phyloP scores from a whole-genome alignment of 2,113 vertebrate species.

The Geococcyx californianus region DNA sequence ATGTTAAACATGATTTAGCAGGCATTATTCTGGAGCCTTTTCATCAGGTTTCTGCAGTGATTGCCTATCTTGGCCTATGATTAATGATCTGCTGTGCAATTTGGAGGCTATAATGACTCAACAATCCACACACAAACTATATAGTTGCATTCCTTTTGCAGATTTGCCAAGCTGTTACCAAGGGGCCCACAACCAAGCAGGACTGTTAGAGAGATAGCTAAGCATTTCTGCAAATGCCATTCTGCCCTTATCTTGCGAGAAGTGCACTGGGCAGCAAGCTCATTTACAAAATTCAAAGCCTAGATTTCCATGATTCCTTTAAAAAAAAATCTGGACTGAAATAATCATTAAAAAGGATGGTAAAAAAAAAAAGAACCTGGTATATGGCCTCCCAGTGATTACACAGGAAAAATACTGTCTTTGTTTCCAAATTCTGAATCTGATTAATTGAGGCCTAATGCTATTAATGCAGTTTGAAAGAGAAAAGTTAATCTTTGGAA shows the following conservation, averaged over 20 bases:
- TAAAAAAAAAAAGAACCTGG: slow-evolving; percentile 65
- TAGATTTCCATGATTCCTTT: slow-evolving; percentile 62
- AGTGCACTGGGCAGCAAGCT: slow-evolving; percentile 67
- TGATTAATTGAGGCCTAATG: slow-evolving; percentile 68
- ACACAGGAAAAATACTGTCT: slow-evolving; percentile 61
- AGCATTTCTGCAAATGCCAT: slow-evolving; percentile 82
- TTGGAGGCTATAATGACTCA: slow-evolving; percentile 86
- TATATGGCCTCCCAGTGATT: slow-evolving; percentile 63
- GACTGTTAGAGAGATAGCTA: slow-evolving; percentile 83
- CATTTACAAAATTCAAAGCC: slow-evolving; percentile 79
- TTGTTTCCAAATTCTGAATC: slow-evolving; percentile 72
- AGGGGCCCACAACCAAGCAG: slow-evolving; percentile 77
- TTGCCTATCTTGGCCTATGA: slow-evolving; percentile 86
- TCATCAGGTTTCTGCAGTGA: slow-evolving; percentile 76
- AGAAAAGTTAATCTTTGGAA: slow-evolving; percentile 66
- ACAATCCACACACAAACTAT: slow-evolving; percentile 81
- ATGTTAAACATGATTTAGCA: slow-evolving; percentile 87
- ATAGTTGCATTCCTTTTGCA: slow-evolving; percentile 85
- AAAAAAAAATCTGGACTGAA: slow-evolving; percentile 51
- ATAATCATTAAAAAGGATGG: slow-evolving; percentile 53
- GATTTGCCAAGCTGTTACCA: slow-evolving; percentile 88
- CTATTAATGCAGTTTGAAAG: slow-evolving; percentile 68
- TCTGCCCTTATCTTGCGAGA: slow-evolving; percentile 80
- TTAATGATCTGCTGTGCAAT: slow-evolving; percentile 89
- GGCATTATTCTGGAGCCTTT: slow-evolving; percentile 82